A percentile compares a stretch with the other conserved stretches of the same genome.
These are phyloP conservation scores for Hermaeophaga mercurialis DNA, from an alignment of 2,888 invertebrate species.

Conservation along the genomic window DNA sequence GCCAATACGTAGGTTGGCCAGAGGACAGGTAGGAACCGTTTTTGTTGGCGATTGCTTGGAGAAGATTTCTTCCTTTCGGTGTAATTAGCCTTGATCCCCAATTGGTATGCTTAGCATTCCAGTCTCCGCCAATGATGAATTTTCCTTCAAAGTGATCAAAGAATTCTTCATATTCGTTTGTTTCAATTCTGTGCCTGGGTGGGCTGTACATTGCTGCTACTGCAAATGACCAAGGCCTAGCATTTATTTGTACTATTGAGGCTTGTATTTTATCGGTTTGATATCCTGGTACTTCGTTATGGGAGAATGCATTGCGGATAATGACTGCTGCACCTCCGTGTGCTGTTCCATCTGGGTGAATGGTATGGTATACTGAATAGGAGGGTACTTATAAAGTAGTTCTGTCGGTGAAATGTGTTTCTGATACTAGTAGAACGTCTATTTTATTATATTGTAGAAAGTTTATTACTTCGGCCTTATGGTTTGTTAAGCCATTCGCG, in stretches of 20 bases:
- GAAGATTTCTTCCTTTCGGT: neutral
- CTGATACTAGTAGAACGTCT: conserved; percentile 33
- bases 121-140: neutral
- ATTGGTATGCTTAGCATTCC: conserved; percentile 2
- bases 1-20: conserved; percentile 2
- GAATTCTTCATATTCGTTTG: neutral
- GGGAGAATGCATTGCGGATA: no score
- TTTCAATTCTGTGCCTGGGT: neutral
- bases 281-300: no score
- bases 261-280: neutral
- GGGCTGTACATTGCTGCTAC: no score
- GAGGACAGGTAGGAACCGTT: neutral
- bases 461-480: conserved; percentile 32
- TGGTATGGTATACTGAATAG: conserved; percentile 32
- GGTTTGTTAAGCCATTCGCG: conserved; percentile 34
- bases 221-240: no score
- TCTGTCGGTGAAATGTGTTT: conserved; percentile 39
- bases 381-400: conserved; percentile 32
- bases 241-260: no score
- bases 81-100: neutral
- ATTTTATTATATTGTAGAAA: conserved; percentile 33
- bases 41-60: neutral
- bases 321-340: no score
- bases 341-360: conserved; percentile 33
- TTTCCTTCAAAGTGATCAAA: neutral